Base-by-base conservation (phyloP, 64 coral and sea anemone species). In the Dendronephthya gigantea region DNA sequence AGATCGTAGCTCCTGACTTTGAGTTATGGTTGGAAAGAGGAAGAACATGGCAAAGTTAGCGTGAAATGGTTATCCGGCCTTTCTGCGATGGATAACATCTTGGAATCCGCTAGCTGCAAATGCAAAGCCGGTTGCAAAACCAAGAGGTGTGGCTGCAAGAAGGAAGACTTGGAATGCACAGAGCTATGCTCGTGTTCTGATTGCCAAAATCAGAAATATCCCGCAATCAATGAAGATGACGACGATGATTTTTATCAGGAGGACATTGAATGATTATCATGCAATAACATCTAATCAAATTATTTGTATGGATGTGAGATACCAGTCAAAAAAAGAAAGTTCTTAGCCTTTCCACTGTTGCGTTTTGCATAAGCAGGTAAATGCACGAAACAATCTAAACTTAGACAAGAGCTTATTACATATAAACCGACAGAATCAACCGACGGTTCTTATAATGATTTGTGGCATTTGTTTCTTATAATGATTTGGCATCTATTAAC, bases 131-230 rank as follows among this genome's bases (percentile, higher is more conserved):
- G 58, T 66, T 66, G 58, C 14, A 66, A 75, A 16, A 75, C 30
- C 2, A 75, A 34, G 11, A 75, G 69, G 34, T 75, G 69, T 75
- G 69, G 58, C 69, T 34, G 69, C 69, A 75, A 75, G 12, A 75
- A 34, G 34, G 69, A 75, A 75, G 69, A 38, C 12, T 75, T 75
- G 35, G 69, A 75, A 75, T 75, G 69, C 69, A 75, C 69, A 75
- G 35, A 75, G 69, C 69, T 75, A 5, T 66, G 58, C 58, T 22
- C 4, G 58, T 66, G 58, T 3, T 66, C 58, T 66, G 58, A 66
- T 66, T 75, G 69, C 69, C 69, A 75, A 75, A 75, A 75, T 5
- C 69, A 75, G 19, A 66, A 66, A 30, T 66, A 66, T 66, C 5
- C 19, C 58, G 22, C 30, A 33, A 3, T 17, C 51, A 58, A 58